Evolutionary conservation across 2,113 vertebrate species (phyloP), one percentile per base, ranked within the genome.

Genomic region (Vireo altiloquus): DNA sequence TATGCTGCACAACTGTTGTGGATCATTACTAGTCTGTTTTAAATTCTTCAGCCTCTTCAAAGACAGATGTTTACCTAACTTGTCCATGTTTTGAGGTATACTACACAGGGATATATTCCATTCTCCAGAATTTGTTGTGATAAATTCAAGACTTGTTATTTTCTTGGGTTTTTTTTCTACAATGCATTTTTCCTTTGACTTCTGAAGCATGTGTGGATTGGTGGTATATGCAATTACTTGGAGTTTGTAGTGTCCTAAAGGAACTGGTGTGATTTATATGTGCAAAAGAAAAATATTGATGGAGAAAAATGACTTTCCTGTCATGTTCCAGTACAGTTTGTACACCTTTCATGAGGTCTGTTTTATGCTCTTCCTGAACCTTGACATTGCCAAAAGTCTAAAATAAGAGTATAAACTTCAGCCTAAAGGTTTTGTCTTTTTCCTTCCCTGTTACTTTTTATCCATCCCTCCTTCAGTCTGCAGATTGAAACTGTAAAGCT

Each of bases 11-110:
- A 88, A 80, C 84, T 95, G 88, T 80, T 95, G 56, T 83, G 79
- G 71, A 88, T 94, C 82, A 56, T 77, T 91, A 42, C 54, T 79
- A 47, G 60, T 90, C 37, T 95, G 91, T 95, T 97, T 95, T 86
- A 88, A 88, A 93, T 94, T 93, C 74, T 96, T 91, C 79, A 79
- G 2, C 21, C 42, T 91, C 59, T 85, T 94, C 49, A 70, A 85
- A 88, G 79, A 89, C 92, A 95, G 54, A 47, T 92, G 71, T 95
- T 95, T 95, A 83, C 66, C 70, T 85, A 59, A 85, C 27, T 90
- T 20, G 59, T 90, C 54, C 47, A 40, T 9, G 1, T 66, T 83
- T 91, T 90, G 78, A 74, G 70, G 46, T 94, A 79, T 78, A 37
- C 2, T 3, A 35, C 79, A n/a, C 37, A 56, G 63, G 40, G 35